Conservation (phyloP, 2,797 vertebrate genomes). For the Spatula versicolor region DNA sequence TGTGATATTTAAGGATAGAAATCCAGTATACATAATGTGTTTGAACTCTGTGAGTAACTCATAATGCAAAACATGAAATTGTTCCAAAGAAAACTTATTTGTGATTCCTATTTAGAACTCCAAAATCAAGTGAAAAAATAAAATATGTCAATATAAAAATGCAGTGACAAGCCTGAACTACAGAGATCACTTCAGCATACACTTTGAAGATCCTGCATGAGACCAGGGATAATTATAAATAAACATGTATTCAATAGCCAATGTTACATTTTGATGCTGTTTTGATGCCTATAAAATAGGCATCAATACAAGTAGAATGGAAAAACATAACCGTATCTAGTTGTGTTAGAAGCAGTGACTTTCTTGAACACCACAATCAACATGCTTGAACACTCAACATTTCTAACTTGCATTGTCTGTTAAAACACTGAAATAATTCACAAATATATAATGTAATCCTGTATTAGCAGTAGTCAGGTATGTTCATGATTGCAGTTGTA, state of each 20-base stretch:
- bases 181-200: not conserved
- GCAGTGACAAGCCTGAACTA: not conserved
- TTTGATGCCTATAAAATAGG: not conserved
- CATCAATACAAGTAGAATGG: not conserved
- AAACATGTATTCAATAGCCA: not conserved
- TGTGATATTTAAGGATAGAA: not conserved
- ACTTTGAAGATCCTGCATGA: not conserved
- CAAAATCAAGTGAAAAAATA: not conserved
- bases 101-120: not conserved
- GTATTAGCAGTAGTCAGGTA: not conserved
- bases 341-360: not conserved
- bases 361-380: not conserved
- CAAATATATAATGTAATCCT: not conserved
- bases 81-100: not conserved
- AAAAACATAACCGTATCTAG: not conserved
- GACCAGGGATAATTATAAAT: not conserved
- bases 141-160: not conserved
- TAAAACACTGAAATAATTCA: not conserved
- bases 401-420: not conserved
- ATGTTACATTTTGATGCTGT: not conserved
- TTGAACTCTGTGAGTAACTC: not conserved
- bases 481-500: not conserved
- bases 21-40: not conserved
- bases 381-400: not conserved
- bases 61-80: not conserved